These are phyloP conservation scores for Parnassius apollo DNA, from an alignment of 2,888 invertebrate species.

Conservation along the genomic window DNA sequence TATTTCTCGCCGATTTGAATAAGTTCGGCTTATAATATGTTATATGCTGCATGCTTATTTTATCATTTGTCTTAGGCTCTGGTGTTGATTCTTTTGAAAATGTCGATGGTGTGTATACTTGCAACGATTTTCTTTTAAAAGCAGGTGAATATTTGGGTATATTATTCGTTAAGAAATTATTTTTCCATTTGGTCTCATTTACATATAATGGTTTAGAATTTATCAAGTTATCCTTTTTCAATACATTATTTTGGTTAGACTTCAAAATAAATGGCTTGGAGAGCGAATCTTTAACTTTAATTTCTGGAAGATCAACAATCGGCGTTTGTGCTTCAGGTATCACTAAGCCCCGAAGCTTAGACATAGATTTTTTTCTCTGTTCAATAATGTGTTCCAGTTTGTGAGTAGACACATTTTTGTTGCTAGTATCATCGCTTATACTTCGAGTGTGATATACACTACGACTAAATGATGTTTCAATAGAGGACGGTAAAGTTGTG, in stretches of 20 bases:
- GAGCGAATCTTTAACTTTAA: constrained; percentile 86
- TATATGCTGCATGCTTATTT: constrained; percentile 53
- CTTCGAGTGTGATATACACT: constrained; percentile 66
- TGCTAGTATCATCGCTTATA: constrained; percentile 67
- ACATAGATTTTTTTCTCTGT: constrained; percentile 90
- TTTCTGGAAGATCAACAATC: constrained; percentile 89
- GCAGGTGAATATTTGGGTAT: constrained; percentile 91
- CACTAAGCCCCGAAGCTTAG: constrained; percentile 92
- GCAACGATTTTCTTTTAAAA: constrained; percentile 87
- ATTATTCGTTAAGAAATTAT: constrained; percentile 70
- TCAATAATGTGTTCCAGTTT: constrained; percentile 88
- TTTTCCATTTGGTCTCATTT: constrained; percentile 71
- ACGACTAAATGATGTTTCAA: constrained; percentile 53
- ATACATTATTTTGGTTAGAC: constrained; percentile 51
- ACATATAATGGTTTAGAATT: constrained; percentile 53
- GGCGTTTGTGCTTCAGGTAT: constrained; percentile 89
- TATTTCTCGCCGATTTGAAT: constrained; percentile 48
- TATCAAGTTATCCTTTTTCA: constrained; percentile 51
- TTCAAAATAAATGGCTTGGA: constrained; percentile 70
- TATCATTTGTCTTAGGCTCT: constrained; percentile 62
- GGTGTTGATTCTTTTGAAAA: constrained; percentile 75
- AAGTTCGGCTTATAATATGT: constrained; percentile 45
- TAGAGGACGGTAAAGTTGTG: constrained; percentile 56
- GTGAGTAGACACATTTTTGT: constrained; percentile 67
- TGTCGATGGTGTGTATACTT: constrained; percentile 80